Conservation (phyloP, 2,797 vertebrate genomes). For the Enteromius anoplus region DNA sequence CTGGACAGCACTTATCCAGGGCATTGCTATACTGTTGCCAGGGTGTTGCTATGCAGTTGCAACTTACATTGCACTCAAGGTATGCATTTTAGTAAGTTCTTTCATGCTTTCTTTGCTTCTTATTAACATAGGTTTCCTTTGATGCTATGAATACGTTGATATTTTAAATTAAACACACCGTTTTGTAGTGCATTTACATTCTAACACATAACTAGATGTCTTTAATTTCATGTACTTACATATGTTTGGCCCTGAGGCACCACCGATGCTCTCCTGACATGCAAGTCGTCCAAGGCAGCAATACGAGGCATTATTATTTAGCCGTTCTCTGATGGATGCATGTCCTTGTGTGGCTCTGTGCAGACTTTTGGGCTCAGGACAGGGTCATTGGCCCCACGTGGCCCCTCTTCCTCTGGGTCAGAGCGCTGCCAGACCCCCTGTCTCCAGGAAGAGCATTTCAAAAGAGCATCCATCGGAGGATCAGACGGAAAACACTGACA, state of each 20-base stretch:
- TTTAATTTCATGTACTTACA: background rate
- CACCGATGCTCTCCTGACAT: background rate
- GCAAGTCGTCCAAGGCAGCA: background rate
- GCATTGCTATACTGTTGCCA: background rate
- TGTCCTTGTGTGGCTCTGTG: slow-evolving; percentile 72
- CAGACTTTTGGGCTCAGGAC: slow-evolving; percentile 66
- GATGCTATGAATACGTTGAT: background rate
- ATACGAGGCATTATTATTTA: slow-evolving; percentile 22
- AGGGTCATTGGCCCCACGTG: slow-evolving; percentile 71
- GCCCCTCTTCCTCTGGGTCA: slow-evolving; percentile 72
- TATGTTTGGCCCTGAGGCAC: background rate
- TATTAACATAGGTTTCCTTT: background rate
- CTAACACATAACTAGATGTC: background rate
- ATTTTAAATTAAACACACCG: background rate
- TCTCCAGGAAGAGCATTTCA: slow-evolving; percentile 81
- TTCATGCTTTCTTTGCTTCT: background rate
- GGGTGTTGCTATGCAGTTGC: background rate
- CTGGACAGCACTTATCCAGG: no score
- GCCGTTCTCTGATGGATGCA: slow-evolving; percentile 62
- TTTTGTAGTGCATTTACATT: background rate
- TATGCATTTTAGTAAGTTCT: background rate
- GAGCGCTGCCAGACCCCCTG: slow-evolving; percentile 66
- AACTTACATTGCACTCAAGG: background rate
- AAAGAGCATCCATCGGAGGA: slow-evolving; percentile 68
- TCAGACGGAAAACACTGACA: slow-evolving; percentile 58